Conservation (phyloP, 64 coral and sea anemone species). For the Stichodactyla mertensii region DNA sequence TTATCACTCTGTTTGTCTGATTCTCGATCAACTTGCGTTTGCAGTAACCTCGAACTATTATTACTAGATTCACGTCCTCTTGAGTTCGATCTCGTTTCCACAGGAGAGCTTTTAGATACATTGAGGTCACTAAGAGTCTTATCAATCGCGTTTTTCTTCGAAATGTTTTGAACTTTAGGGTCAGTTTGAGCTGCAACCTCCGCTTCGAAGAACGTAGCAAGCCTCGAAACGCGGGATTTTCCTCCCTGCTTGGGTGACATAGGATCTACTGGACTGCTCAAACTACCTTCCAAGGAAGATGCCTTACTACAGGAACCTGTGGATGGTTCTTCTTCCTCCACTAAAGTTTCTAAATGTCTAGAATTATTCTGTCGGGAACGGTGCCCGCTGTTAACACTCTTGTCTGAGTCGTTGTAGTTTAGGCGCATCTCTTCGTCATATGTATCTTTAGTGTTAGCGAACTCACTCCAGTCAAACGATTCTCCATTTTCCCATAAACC, state of each 20-base stretch:
- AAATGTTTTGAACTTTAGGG: neutral
- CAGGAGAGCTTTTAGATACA: neutral
- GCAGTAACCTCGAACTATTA: neutral
- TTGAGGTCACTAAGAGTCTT: neutral
- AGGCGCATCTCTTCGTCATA: neutral
- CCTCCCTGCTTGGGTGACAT: neutral
- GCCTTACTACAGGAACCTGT: conserved; percentile 20
- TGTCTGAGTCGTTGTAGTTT: conserved; percentile 21
- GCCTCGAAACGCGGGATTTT: conserved; percentile 31
- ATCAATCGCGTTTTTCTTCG: neutral
- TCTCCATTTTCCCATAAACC: conserved; percentile 23
- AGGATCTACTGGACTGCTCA: neutral
- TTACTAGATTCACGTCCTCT: neutral
- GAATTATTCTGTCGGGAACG: neutral
- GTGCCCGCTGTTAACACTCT: neutral
- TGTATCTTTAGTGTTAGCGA: neutral
- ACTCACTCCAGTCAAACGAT: conserved; percentile 16
- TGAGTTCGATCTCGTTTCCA: neutral
- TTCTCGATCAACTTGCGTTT: neutral
- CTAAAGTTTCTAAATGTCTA: conserved; percentile 40
- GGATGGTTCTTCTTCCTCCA: conserved; percentile 47
- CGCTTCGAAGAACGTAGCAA: conserved; percentile 34
- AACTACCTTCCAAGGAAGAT: conserved; percentile 29
- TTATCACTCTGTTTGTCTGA: neutral
- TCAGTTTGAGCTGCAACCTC: neutral